Evolutionary conservation across 2,888 invertebrate species (phyloP).

Genomic region (Isotomurus palustris): DNA sequence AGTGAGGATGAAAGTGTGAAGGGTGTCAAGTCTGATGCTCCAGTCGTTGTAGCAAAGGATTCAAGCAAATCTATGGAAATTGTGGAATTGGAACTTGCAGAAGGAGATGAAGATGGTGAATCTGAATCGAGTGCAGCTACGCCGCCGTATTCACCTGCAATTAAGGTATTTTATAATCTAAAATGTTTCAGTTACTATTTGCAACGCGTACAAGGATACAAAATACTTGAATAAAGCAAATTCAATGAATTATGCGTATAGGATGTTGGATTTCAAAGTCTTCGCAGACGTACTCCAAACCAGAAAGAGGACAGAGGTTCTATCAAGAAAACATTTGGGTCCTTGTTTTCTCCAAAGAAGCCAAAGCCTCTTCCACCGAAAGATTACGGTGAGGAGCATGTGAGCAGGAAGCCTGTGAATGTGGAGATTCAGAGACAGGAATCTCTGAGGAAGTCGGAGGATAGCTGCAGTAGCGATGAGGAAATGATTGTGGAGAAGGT

Average conservation of each 20-base stretch:
- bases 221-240: too few relatives aligned
- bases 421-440: neutral
- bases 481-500: too few relatives aligned
- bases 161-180: too few relatives aligned
- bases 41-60: too few relatives aligned
- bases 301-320: neutral
- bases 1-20: neutral
- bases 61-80: too few relatives aligned
- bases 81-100: too few relatives aligned
- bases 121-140: too few relatives aligned
- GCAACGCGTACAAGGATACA: too few relatives aligned
- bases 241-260: neutral
- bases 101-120: too few relatives aligned
- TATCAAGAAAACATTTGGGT: neutral
- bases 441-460: neutral
- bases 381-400: neutral
- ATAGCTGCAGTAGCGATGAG: neutral
- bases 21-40: neutral
- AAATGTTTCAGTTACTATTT: too few relatives aligned
- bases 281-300: neutral
- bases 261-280: conserved; percentile 11
- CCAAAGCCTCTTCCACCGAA: conserved; percentile 1
- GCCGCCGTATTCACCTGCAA: conserved; percentile 15
- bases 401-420: neutral
- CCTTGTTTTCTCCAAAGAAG: conserved; percentile 9